Evolutionary conservation across 2,113 vertebrate species (phyloP), one percentile per base, ranked within the genome.

Genomic region (Menura novaehollandiae): DNA sequence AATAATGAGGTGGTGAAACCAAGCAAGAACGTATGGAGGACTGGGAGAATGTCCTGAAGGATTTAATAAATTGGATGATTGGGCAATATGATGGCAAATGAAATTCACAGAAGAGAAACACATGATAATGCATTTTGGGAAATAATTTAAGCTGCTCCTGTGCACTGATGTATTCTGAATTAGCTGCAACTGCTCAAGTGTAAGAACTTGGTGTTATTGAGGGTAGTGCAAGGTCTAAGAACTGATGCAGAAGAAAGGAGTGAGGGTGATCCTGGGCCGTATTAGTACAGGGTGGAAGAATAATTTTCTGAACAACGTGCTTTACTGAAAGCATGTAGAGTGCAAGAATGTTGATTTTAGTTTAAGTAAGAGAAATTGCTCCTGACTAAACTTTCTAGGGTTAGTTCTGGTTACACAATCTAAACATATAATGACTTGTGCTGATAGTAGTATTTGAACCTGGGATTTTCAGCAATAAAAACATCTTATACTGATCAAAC

Each of bases 131-230:
- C 37, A 60, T 49, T 67, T 43, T 32, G 41, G 55, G 9, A 73
- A 94, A 85, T 73, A 87, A 93, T 59, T 82, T 37, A 80, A 90
- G 59, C 39, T 84, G 35, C 28, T 88, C 5, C 21, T 93, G 64
- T 84, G 63, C 47, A 81, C 35, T 88, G 68, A 94, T 89, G 66
- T 89, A 75, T 95, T 95, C 49, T 56, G 56, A 94, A 93, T 81
- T 82, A 92, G 59, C 60, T 81, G 68, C 37, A 76, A 6, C 53
- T 85, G 92, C 43, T 92, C 56, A 73, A 93, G 64, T 91, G 87
- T 74, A 80, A 93, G 47, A 74, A 59, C 28, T 84, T 64, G 46
- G 26, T 83, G 18, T 77, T 77, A 33, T 35, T 0, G 1, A 55
- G 44, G 21, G 32, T 80, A 81, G 35, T 46, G 39, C 33, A 68